A percentile compares a stretch with the other conserved stretches of the same genome.
phyloP scores from a whole-genome alignment of 23 tunicate genomes.

The Ciona savignyi region DNA sequence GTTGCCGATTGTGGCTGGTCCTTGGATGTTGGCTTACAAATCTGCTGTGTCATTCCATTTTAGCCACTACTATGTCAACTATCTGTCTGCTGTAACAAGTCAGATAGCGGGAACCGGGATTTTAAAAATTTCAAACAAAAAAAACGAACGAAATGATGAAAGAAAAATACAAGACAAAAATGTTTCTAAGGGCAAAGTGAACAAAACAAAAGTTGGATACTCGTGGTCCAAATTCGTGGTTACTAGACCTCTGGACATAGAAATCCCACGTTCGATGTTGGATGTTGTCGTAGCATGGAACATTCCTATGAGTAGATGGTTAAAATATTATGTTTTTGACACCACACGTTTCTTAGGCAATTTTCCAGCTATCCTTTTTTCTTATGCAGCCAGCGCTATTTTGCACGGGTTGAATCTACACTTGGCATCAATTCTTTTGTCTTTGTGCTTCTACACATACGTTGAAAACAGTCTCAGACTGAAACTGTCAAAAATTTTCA shows the following conservation, averaged over 20 bases:
- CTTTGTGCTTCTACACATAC: conserved; percentile 74
- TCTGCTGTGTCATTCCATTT: conserved; percentile 86
- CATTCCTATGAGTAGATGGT: conserved; percentile 81
- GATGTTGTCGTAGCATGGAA: conserved; percentile 92
- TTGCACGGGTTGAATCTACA: conserved; percentile 87
- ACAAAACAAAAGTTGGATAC: background rate
- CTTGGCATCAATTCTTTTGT: conserved; percentile 58
- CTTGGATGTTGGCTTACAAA: conserved; percentile 72
- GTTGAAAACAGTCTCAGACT: conserved; percentile 46
- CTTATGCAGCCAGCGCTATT: conserved; percentile 81
- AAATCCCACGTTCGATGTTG: conserved; percentile 78
- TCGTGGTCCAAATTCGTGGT: conserved; percentile 51
- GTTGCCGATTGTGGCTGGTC: conserved; percentile 52
- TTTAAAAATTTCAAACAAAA: background rate
- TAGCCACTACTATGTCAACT: conserved; percentile 84
- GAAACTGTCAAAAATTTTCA: conserved; percentile 40
- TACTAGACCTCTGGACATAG: conserved; percentile 46
- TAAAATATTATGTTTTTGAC: conserved; percentile 75
- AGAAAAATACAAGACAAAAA: background rate
- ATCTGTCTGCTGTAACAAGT: conserved; percentile 39
- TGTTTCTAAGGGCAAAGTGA: background rate
- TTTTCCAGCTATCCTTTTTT: conserved; percentile 54
- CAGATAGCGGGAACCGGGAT: conserved; percentile 55
- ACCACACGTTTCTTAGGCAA: conserved; percentile 42
- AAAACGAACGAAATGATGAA: background rate